Conservation (phyloP, 2,797 vertebrate genomes). For the Zonotrichia albicollis region DNA sequence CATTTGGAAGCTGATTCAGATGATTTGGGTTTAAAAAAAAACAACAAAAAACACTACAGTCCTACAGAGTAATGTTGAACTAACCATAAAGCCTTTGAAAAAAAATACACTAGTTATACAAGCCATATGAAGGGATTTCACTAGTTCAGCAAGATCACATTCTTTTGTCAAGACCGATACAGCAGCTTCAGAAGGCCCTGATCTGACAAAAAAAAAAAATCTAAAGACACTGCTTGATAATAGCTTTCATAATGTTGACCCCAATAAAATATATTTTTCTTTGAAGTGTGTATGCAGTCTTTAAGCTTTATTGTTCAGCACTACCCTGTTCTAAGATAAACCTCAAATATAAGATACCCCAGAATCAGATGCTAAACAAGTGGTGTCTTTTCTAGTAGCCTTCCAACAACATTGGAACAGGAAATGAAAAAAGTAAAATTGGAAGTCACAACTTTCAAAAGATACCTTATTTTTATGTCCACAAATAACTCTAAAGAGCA, state of each 20-base stretch:
- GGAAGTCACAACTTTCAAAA: background rate
- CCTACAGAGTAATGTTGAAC: background rate
- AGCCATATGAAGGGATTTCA: background rate
- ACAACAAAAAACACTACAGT: too few species aligned
- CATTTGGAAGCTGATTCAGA: background rate
- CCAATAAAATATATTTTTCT: background rate
- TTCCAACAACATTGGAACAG: background rate
- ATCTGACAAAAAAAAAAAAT: background rate
- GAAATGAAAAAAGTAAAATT: background rate
- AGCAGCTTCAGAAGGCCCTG: background rate
- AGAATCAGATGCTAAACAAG: background rate
- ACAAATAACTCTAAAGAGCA: accelerated
- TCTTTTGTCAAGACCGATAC: background rate
- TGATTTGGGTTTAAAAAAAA: background rate
- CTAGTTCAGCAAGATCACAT: background rate
- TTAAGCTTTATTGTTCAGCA: background rate
- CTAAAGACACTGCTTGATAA: background rate
- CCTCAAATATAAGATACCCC: background rate
- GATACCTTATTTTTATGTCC: background rate
- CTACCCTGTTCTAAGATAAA: background rate
- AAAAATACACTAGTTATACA: background rate
- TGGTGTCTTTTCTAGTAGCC: background rate
- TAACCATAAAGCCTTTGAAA: background rate
- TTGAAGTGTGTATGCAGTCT: background rate
- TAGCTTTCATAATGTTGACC: background rate